phyloP scores from a whole-genome alignment of 2,113 vertebrate genomes.

The Pelvicachromis taeniatus region DNA sequence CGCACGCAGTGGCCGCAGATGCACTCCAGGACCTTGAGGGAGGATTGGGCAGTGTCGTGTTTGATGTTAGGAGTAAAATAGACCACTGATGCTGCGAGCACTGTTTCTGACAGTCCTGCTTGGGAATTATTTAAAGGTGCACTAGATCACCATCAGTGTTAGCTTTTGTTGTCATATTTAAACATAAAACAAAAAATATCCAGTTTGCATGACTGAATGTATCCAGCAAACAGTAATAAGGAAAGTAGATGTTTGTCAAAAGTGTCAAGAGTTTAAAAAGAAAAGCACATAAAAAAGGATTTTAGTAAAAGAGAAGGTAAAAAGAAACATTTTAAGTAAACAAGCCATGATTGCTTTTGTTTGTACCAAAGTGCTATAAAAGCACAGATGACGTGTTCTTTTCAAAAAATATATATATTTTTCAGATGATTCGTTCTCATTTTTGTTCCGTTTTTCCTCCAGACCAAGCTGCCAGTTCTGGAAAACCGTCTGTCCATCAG shows the following conservation, averaged over 20 bases:
- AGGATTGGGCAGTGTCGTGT: background rate
- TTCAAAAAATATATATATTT: fast-evolving
- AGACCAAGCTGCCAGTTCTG: slow-evolving; percentile 69
- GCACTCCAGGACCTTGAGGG: background rate
- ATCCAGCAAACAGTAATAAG: background rate
- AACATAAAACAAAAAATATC: background rate
- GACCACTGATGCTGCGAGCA: background rate
- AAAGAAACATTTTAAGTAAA: background rate
- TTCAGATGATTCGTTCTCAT: fast-evolving
- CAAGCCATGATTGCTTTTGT: fast-evolving
- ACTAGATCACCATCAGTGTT: background rate
- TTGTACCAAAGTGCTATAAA: background rate
- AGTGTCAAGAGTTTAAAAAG: background rate
- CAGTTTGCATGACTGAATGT: background rate
- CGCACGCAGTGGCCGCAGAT: background rate
- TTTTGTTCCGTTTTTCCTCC: background rate
- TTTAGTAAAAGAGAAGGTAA: fast-evolving
- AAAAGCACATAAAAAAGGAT: background rate
- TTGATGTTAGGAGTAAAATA: background rate
- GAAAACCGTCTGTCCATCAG: slow-evolving; percentile 60
- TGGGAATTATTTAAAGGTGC: background rate
- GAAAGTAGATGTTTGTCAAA: background rate
- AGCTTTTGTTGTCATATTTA: background rate
- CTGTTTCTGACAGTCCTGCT: background rate
- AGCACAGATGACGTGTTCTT: background rate